Base-by-base conservation (phyloP, 2,888 invertebrate genomes). In the Sphecodes monilicornis region DNA sequence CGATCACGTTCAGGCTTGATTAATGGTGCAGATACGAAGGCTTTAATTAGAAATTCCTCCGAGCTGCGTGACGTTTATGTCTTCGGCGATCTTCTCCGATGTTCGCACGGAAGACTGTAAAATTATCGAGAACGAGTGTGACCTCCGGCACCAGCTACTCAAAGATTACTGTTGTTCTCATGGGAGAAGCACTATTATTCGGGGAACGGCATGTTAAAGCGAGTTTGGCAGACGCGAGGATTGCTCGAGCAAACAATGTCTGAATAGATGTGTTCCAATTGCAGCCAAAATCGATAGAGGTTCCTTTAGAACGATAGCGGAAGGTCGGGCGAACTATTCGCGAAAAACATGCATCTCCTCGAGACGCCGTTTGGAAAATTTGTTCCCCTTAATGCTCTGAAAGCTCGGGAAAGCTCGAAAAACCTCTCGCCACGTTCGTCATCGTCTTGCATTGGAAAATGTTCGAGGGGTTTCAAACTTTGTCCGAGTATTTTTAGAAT, bases 211-310 rank as follows among this genome's bases (percentile, higher is more conserved):
- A 29, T n/a, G 54, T 79, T 79, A 54, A 85, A 85, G 22, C 60
- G 81, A 89, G 82, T 90, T 87, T 87, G 88, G 86, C 82, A 86
- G 75, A 71, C 71, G 46, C 70, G 72, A 78, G 75, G 78, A 75
- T 80, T 80, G 70, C 57, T 81, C 69, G 76, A 70, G 66, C 46
- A 54, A 76, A 50, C 73, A 66, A 66, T 69, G 73, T 82, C 69
- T 73, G 68, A 81, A 80, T 73, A 76, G 78, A 70, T 80, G 75
- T 75, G 76, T 77, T 80, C 66, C 76, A 81, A 88, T 89, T 86
- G 84, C 72, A 78, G 87, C 74, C 83, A 88, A 87, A 90, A 90
- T 90, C 90, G 84, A 90, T 90, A 85, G 77, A 79, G 50, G 64
- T 69, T 72, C 70, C 71, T 82, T 60, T 73, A 70, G 72, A 73